Conservation (phyloP, 2,888 invertebrate genomes). For the Melinaea menophilus region DNA sequence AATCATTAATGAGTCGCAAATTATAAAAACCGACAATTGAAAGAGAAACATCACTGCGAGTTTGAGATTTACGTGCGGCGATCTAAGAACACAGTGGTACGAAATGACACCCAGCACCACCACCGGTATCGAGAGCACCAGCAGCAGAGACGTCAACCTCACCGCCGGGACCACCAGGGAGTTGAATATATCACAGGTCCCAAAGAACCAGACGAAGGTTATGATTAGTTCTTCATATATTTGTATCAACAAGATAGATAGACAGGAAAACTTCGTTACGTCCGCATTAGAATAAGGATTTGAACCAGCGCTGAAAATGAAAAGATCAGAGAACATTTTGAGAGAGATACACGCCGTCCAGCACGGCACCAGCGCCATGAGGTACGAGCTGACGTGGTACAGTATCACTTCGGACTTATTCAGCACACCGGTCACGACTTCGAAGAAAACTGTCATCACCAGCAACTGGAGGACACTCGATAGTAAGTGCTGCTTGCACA, state of each 20-base stretch:
- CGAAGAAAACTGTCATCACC: neutral
- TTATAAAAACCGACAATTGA: slow-evolving; percentile 21
- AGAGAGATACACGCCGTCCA: slow-evolving; percentile 29
- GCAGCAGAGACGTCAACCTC: slow-evolving; percentile 22
- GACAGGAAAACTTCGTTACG: slow-evolving; percentile 13
- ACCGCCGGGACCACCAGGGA: slow-evolving; percentile 13
- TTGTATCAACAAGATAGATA: slow-evolving; percentile 18
- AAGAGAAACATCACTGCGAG: slow-evolving; percentile 12
- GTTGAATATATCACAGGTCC: neutral
- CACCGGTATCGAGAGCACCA: slow-evolving; percentile 19
- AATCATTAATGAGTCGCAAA: slow-evolving; percentile 17
- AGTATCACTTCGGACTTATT: neutral
- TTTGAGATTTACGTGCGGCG: slow-evolving; percentile 14
- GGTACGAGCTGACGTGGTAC: slow-evolving; percentile 4
- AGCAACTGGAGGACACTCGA: neutral
- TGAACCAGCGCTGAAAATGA: slow-evolving; percentile 21
- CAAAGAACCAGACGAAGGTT: neutral
- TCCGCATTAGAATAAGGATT: slow-evolving; percentile 23
- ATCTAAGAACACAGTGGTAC: slow-evolving; percentile 3
- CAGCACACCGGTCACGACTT: neutral
- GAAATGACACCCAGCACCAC: slow-evolving; percentile 17
- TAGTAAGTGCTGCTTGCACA: neutral
- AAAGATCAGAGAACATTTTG: slow-evolving; percentile 29
- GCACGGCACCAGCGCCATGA: slow-evolving; percentile 21
- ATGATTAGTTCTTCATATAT: slow-evolving; percentile 21